Evolutionary conservation across 1,140 invertebrate species (phyloP).

Genomic region (Acyrthosiphon pisum): DNA sequence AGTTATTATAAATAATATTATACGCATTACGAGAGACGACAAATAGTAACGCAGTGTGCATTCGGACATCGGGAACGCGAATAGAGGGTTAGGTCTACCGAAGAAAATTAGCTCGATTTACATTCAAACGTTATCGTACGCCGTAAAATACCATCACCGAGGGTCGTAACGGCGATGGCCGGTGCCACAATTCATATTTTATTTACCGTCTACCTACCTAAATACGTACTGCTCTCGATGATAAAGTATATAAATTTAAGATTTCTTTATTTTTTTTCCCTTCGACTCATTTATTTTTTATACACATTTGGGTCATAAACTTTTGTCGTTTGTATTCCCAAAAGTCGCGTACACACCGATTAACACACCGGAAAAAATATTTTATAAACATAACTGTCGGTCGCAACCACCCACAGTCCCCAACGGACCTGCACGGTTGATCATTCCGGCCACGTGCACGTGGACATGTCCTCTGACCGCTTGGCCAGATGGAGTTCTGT

Average conservation of each 20-base stretch:
- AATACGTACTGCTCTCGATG: neutral
- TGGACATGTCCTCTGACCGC: neutral
- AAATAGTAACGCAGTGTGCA: neutral
- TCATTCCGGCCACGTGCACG: neutral
- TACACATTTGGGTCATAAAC: neutral
- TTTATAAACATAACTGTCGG: neutral
- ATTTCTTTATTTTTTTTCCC: neutral
- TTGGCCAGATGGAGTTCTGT: neutral
- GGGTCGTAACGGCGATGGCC: neutral
- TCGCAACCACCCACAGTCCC: neutral
- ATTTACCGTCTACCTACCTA: neutral
- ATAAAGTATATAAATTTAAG: neutral
- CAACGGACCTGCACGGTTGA: no score
- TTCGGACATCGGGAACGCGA: neutral
- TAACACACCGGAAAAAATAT: neutral
- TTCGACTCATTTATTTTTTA: neutral
- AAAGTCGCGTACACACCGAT: neutral
- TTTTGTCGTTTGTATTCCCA: neutral
- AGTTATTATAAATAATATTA: constrained; percentile 50
- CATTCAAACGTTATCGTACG: constrained; percentile 21
- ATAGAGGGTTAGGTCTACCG: neutral
- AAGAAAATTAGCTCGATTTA: constrained; percentile 47
- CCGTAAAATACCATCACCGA: neutral
- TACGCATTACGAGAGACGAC: neutral
- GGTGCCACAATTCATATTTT: neutral